Percentiles rank a stretch among this genome's conserved stretches.
Evolutionary conservation across 2,797 vertebrate species (phyloP).

Genomic region (Triplophysa bombifrons): DNA sequence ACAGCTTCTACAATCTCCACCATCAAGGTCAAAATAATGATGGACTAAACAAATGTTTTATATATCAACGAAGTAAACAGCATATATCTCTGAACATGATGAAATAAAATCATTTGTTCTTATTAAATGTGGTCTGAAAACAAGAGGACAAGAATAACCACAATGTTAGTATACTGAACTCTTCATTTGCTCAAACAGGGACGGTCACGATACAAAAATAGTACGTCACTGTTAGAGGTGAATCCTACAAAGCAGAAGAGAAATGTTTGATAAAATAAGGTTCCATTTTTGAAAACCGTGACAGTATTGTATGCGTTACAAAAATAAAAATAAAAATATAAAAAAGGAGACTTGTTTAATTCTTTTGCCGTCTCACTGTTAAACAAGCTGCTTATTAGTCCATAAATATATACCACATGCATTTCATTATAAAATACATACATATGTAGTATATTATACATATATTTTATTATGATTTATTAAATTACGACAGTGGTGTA

Average conservation of each 20-base stretch:
- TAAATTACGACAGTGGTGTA: constrained; percentile 59
- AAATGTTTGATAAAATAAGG: constrained; percentile 53
- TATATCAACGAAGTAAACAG: constrained; percentile 37
- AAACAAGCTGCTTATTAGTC: constrained; percentile 65
- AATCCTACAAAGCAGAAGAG: constrained; percentile 32
- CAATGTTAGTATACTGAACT: not conserved
- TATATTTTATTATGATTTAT: constrained; percentile 44
- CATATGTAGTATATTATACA: constrained; percentile 40
- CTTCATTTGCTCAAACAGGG: constrained; percentile 19
- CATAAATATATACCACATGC: constrained; percentile 70
- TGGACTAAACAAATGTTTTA: not conserved
- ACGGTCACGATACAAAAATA: constrained; percentile 44
- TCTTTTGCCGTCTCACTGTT: constrained; percentile 60
- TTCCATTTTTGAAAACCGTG: constrained; percentile 42
- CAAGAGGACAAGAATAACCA: not conserved
- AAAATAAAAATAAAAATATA: constrained; percentile 68
- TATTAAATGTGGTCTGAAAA: constrained; percentile 48
- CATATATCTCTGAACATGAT: constrained; percentile 41
- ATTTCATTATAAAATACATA: constrained; percentile 43
- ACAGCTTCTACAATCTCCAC: constrained; percentile 27
- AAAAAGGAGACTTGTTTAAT: constrained; percentile 59
- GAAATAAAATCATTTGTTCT: constrained; percentile 35
- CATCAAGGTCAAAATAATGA: constrained; percentile 25
- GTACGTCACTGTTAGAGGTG: constrained; percentile 31
- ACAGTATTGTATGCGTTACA: constrained; percentile 61